These are phyloP conservation scores for Caenorhabditis tropicalis DNA, from an alignment of 1,140 invertebrate species.

Conservation along the genomic window DNA sequence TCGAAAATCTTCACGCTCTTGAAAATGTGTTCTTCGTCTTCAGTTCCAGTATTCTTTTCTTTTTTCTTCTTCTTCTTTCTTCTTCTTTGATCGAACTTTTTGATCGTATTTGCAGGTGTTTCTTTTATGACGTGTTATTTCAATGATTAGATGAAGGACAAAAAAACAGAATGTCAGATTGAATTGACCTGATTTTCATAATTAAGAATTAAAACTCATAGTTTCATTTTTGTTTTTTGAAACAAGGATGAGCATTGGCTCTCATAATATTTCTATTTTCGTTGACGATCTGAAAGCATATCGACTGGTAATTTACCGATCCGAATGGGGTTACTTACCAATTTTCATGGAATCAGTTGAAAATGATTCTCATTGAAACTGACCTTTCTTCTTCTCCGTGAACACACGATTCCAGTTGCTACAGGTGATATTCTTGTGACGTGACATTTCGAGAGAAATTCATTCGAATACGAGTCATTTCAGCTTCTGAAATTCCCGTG, in stretches of 20 bases:
- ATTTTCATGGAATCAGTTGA: background rate
- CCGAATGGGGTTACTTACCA: no score
- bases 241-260: no score
- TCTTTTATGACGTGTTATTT: background rate
- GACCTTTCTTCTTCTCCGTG: background rate
- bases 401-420: background rate
- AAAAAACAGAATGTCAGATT: background rate
- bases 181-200: background rate
- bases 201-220: background rate
- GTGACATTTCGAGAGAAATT: background rate
- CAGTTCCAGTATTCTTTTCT: no score
- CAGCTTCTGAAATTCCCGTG: background rate
- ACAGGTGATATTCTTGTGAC: constrained; percentile 9
- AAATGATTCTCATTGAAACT: background rate
- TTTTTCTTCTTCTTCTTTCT: background rate
- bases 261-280: no score
- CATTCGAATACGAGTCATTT: no score
- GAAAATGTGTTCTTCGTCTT: no score
- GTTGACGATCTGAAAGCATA: no score
- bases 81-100: background rate
- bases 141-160: background rate
- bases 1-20: no score
- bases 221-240: no score
- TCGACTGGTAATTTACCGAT: no score
- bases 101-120: background rate